Percentiles rank a stretch among this genome's conserved stretches.
phyloP scores from a whole-genome alignment of 2,888 invertebrate species.

The Nomada ferruginata region DNA sequence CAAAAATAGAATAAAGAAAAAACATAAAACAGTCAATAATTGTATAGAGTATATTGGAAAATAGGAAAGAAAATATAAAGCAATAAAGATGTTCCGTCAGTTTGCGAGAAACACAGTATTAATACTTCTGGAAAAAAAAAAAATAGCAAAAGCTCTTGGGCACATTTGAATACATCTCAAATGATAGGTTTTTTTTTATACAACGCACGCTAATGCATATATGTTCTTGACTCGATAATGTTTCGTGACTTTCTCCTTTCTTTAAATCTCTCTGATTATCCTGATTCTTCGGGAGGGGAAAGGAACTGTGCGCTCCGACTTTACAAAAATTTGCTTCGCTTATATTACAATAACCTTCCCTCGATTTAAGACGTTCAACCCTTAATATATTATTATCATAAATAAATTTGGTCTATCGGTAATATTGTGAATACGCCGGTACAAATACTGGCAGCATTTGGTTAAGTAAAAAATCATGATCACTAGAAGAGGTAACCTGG shows the following conservation, averaged over 20 bases:
- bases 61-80: slow-evolving; percentile 15
- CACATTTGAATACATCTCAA: slow-evolving; percentile 20
- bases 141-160: slow-evolving; percentile 29
- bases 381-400: slow-evolving; percentile 84
- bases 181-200: neutral
- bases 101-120: slow-evolving; percentile 13
- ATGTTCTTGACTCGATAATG: slow-evolving; percentile 70
- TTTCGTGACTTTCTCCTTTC: slow-evolving; percentile 62
- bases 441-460: slow-evolving; percentile 83
- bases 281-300: slow-evolving; percentile 69
- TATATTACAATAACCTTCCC: slow-evolving; percentile 82
- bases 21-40: slow-evolving; percentile 29
- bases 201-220: slow-evolving; percentile 7
- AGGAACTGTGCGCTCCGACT: slow-evolving; percentile 82
- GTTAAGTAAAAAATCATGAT: slow-evolving; percentile 79
- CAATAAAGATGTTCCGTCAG: slow-evolving; percentile 10
- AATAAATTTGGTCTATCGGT: slow-evolving; percentile 84
- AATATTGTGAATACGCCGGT: slow-evolving; percentile 84
- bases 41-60: slow-evolving; percentile 13
- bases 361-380: slow-evolving; percentile 81
- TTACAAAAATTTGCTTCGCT: slow-evolving; percentile 80
- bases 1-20: neutral
- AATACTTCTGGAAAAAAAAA: slow-evolving; percentile 25
- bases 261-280: slow-evolving; percentile 62
- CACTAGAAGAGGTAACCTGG: slow-evolving; percentile 75